Conservation (phyloP, 2,797 vertebrate genomes). For the Gymnothorax javanicus region DNA sequence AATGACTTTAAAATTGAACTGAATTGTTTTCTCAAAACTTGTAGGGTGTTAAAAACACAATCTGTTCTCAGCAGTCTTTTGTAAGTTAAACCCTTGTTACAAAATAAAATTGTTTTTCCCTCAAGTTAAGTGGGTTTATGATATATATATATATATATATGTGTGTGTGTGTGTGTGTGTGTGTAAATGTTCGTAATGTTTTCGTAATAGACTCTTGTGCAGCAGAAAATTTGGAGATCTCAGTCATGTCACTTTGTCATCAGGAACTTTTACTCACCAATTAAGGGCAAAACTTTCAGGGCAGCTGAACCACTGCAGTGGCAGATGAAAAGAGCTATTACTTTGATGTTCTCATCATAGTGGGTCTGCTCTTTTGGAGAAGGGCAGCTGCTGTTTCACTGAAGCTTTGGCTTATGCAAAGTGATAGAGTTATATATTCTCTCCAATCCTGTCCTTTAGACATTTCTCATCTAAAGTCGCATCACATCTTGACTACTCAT, state of each 20-base stretch:
- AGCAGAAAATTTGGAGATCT: neutral
- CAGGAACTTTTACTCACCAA: slow-evolving; percentile 34
- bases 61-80: too few species aligned
- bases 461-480: neutral
- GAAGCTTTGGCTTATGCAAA: neutral
- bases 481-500: neutral
- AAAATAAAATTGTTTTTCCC: neutral
- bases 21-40: too few species aligned
- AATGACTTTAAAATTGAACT: neutral
- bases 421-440: neutral
- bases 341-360: slow-evolving; percentile 39
- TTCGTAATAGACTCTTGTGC: slow-evolving; percentile 25
- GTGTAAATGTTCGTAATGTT: neutral
- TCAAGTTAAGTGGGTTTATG: neutral
- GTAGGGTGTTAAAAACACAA: too few species aligned
- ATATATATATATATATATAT: too few species aligned
- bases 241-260: neutral
- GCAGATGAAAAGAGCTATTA: slow-evolving; percentile 26
- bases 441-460: neutral
- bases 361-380: slow-evolving; percentile 1
- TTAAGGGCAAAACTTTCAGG: slow-evolving; percentile 2
- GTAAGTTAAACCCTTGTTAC: neutral
- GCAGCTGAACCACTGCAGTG: slow-evolving; percentile 8
- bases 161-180: too few species aligned
- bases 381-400: neutral